Base-by-base conservation (phyloP, 2,888 invertebrate species). In the Cerastis rubricosa region DNA sequence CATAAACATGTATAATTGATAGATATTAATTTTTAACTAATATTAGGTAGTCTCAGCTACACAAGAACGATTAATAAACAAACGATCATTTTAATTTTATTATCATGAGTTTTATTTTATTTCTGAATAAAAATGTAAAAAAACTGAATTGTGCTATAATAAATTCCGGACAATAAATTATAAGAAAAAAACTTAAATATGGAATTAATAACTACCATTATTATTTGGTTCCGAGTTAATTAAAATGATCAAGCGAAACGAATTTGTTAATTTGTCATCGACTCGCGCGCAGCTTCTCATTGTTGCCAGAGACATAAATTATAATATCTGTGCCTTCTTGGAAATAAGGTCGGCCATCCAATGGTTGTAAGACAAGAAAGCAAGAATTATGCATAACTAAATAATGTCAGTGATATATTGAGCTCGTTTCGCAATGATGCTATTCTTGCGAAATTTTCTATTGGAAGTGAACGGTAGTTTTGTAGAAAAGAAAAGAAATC, bases 181-280 rank as follows among this genome's bases (percentile, higher is more conserved):
- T 65, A 79, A 80, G 79, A 75, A 83, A 63, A 68, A 43, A 64
- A 64, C 40, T 80, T 69, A 82, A 85, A 87, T 80, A 81, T 76
- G 63, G 67, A 77, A 88, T 83, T 76, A 86, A 89, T 89, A 76
- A 69, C 65, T 68, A 71, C 47, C 71, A 76, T 87, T 90, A 85
- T 91, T 89, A 90, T 89, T 85, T 88, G 83, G 81, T 85, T 88
- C 83, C 69, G 83, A 91, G 89, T 93, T 94, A 95, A 95, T 95
- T 95, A 95, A 92, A 93, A 94, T 94, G 93, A 94, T 94, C 91
- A 91, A 91, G 90, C 93, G 91, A 91, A 87, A 88, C 93, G 94
- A 95, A 96, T 96, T 94, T 92, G 91, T 92, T 89, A 95, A 96
- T 96, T 96, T 96, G 96, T 96, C 96, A 95, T 94, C 92, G 90